Conservation (phyloP, 2,888 invertebrate species). For the Ophraella communa region DNA sequence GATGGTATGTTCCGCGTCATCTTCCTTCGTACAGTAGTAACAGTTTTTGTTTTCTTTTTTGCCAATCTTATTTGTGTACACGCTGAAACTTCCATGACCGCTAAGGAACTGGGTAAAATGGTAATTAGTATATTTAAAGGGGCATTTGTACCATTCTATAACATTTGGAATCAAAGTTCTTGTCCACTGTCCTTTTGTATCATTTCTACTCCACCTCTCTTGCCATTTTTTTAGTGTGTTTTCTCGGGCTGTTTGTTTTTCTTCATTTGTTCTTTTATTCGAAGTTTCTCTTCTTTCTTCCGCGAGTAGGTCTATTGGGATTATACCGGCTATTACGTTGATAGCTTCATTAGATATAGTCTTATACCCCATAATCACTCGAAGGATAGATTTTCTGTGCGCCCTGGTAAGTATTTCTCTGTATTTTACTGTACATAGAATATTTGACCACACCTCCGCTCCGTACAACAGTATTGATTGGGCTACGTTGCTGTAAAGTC, state of each 20-base stretch:
- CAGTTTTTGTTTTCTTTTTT: neutral
- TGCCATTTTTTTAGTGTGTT: neutral
- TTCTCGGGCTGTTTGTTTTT: neutral
- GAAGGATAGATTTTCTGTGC: conserved; percentile 21
- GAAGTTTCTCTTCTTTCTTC: conserved; percentile 1
- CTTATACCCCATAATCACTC: conserved; percentile 24
- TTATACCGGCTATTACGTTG: conserved; percentile 15
- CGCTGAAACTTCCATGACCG: neutral
- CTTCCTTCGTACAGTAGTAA: too few relatives aligned
- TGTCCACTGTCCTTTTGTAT: neutral
- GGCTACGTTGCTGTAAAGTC: conserved; percentile 7
- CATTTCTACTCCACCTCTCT: neutral
- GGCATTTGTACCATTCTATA: neutral
- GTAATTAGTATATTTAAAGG: neutral
- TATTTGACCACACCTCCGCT: conserved; percentile 29
- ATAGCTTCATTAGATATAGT: conserved; percentile 24
- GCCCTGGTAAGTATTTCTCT: conserved; percentile 5
- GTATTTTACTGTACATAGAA: conserved; percentile 13
- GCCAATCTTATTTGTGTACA: neutral
- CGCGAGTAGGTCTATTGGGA: conserved; percentile 17
- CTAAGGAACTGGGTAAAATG: neutral
- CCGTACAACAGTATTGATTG: conserved; percentile 33
- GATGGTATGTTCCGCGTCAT: too few relatives aligned
- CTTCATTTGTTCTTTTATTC: neutral
- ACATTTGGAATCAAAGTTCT: neutral